Percentiles rank a stretch among this genome's conserved stretches.
phyloP scores from a whole-genome alignment of 2,888 invertebrate genomes.

The Odontothrips loti region DNA sequence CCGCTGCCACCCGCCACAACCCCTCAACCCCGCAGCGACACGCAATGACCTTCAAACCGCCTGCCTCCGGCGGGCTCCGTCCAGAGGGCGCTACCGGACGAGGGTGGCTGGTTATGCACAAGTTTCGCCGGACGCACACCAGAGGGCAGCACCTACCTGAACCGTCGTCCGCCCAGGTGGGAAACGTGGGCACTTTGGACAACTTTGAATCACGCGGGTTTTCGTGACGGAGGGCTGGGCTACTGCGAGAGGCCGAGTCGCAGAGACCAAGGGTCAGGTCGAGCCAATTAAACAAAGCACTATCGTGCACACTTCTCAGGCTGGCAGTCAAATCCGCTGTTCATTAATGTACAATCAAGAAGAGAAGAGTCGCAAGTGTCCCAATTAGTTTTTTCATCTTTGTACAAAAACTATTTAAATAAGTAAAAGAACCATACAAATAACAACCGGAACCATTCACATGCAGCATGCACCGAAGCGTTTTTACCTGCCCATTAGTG shows the following conservation, averaged over 20 bases:
- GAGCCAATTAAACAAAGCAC: too few species aligned
- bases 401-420: not conserved
- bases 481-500: slow-evolving; percentile 17
- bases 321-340: too few species aligned
- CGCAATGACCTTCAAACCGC: not conserved
- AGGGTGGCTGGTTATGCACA: not conserved
- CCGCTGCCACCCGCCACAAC: too few species aligned
- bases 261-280: too few species aligned
- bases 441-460: not conserved
- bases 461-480: slow-evolving; percentile 18
- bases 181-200: too few species aligned
- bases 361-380: too few species aligned
- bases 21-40: not conserved
- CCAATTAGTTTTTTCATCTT: too few species aligned
- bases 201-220: too few species aligned
- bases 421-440: not conserved
- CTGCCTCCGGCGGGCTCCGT: not conserved
- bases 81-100: not conserved
- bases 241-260: too few species aligned
- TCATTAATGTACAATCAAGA: too few species aligned
- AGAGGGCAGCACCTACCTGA: not conserved
- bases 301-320: too few species aligned
- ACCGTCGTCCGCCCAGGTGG: not conserved
- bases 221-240: too few species aligned
- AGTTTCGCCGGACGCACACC: not conserved